Base-by-base conservation (phyloP, 2,888 invertebrate genomes). In the Pammene aurita region DNA sequence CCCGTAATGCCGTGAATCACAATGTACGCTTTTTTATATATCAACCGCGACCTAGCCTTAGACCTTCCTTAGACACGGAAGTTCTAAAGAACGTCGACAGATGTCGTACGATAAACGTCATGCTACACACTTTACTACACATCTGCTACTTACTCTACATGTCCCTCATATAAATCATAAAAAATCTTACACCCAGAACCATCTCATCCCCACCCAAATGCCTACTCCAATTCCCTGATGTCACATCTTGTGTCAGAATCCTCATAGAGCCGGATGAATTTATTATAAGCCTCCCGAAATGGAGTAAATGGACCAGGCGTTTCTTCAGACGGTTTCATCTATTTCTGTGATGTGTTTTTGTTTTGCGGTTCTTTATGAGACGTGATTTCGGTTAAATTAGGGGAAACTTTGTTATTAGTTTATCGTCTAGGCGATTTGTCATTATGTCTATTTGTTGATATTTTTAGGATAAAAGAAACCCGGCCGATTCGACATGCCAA, bases 191-290 rank as follows among this genome's bases (percentile, higher is more conserved):
- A 18, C 42, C 10, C 16, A 26, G n/a, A 57, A 26, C 14, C 61
- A 7, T 35, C 34, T 35, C 0, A 18, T 13, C 26, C 50, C 0
- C 13, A 42, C n/a, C 16, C 16, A 38, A 13, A 35, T 48, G 55
- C 35, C 35, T 52, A 34, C 54, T 46, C 7, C 65, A 65, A 57
- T 65, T 57, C 65, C 46, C 38, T 7, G 13, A 14, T 61, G 61
- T 41, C 61, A 50, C 42, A 18, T 50, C 58, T 14, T 18, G 50
- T 44, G 63, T 56, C 50, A 46, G 63, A 71, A 72, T 70, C 72
- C 66, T 70, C 73, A 72, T 75, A 75, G 75, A 78, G 80, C 78
- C 81, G 81, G 83, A 86, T 86, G 83, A 87, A 86, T 88, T 84
- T 85, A 84, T 86, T 84, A 86, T 84, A 82, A 84, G 77, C 35